Evolutionary conservation across 2,888 invertebrate genomes (phyloP).

Genomic region (Pachymerium ferrugineum): DNA sequence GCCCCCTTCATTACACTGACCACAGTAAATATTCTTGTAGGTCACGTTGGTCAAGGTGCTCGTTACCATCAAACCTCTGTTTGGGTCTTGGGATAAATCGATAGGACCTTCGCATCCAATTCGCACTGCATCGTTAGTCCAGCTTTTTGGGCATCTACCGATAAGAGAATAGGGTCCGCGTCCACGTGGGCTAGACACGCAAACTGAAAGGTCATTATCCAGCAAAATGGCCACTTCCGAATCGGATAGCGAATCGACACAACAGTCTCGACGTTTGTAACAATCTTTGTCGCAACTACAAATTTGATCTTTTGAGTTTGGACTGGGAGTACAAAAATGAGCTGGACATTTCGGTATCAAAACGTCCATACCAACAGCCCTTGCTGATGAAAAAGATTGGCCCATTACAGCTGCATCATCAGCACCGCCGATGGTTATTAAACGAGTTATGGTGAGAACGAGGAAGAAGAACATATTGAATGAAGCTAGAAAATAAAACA

Average conservation of each 20-base stretch:
- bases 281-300: constrained; percentile 20
- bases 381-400: not conserved
- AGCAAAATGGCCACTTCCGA: not conserved
- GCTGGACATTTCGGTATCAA: not conserved
- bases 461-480: not conserved
- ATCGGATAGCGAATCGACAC: constrained; percentile 5
- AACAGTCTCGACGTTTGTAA: constrained; percentile 3
- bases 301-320: not conserved
- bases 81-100: not conserved
- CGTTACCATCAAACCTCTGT: not conserved
- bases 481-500: too few relatives aligned
- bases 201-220: not conserved
- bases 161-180: not conserved
- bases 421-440: not conserved
- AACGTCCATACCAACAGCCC: not conserved
- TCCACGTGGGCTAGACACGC: not conserved
- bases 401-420: not conserved
- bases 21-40: constrained; percentile 25
- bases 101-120: not conserved
- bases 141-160: not conserved
- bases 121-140: not conserved
- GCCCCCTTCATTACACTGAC: constrained; percentile 29
- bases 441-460: not conserved
- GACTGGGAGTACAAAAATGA: not conserved
- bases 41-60: constrained; percentile 16